Evolutionary conservation across 2,888 invertebrate genomes (phyloP).

Genomic region (Xestia xanthographa): DNA sequence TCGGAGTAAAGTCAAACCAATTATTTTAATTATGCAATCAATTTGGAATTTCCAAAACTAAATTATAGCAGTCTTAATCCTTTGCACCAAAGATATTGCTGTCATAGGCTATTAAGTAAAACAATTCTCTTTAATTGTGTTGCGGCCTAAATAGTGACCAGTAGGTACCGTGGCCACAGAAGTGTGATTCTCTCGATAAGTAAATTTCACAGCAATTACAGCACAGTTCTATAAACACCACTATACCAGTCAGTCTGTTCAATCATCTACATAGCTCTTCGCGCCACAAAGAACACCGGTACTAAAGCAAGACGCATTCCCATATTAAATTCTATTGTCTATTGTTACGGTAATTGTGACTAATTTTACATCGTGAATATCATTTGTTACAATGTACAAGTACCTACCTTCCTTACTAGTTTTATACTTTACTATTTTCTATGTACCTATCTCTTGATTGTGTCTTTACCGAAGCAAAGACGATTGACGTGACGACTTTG

Average conservation of each 20-base stretch:
- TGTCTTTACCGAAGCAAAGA: background rate
- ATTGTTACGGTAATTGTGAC: slow-evolving; percentile 53
- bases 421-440: background rate
- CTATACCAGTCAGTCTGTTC: background rate
- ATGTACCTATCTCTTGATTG: background rate
- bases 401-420: background rate
- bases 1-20: background rate
- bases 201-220: background rate
- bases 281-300: slow-evolving; percentile 32
- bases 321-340: slow-evolving; percentile 54
- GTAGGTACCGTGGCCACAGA: background rate
- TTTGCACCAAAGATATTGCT: background rate
- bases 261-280: slow-evolving; percentile 25
- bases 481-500: background rate
- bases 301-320: slow-evolving; percentile 45
- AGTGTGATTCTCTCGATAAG: background rate
- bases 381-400: slow-evolving; percentile 25
- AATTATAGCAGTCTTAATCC: background rate
- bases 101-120: background rate
- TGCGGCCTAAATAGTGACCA: background rate
- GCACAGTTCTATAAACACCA: slow-evolving; percentile 13
- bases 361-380: slow-evolving; percentile 36
- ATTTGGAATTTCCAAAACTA: background rate
- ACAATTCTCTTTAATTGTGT: background rate
- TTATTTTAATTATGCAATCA: background rate